Conservation (phyloP, 1,140 invertebrate species). For the Hyles vespertilio region DNA sequence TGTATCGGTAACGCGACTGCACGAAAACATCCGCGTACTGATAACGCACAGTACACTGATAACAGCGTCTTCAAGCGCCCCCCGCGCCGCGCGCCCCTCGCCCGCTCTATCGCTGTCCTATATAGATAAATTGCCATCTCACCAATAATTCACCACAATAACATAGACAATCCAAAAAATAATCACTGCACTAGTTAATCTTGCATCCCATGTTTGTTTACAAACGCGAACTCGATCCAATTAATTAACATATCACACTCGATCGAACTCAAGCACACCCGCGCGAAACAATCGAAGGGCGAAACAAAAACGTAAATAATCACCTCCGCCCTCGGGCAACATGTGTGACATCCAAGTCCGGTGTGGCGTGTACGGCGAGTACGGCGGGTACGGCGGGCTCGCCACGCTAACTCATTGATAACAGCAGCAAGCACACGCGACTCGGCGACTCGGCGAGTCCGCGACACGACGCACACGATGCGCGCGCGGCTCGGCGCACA, state of each 20-base stretch:
- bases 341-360: conserved; percentile 61
- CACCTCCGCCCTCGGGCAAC: conserved; percentile 63
- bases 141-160: conserved; percentile 3
- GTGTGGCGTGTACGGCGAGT: conserved; percentile 16
- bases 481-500: conserved; percentile 14
- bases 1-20: no score
- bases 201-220: neutral
- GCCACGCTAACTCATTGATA: conserved; percentile 15
- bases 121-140: conserved; percentile 2
- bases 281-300: neutral
- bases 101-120: conserved; percentile 2
- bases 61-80: neutral
- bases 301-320: conserved; percentile 27
- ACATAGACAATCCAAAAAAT: neutral
- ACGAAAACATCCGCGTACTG: neutral
- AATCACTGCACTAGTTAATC: neutral
- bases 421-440: neutral
- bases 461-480: neutral
- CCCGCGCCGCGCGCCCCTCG: neutral
- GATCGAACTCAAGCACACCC: neutral
- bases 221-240: neutral
- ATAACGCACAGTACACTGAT: neutral
- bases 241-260: neutral
- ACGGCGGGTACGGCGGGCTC: conserved; percentile 4
- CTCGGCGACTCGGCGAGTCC: no score